A percentile compares a stretch with the other conserved stretches of the same genome.
Conservation (phyloP, 2,113 vertebrate genomes). For the Hymenochirus boettgeri region DNA sequence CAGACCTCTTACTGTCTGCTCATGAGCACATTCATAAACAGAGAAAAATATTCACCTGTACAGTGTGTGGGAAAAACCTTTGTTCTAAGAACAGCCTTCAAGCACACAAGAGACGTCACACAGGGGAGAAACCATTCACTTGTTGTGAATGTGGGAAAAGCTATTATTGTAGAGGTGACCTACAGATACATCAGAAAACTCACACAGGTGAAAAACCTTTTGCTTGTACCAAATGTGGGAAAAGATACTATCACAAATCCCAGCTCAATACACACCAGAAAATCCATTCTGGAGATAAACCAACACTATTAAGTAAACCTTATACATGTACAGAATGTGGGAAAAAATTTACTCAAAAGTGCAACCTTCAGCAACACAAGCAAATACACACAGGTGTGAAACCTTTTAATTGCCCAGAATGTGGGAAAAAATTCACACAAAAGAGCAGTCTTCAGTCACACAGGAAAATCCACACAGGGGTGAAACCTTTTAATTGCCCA, state of each 20-base stretch:
- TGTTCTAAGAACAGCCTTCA: constrained; percentile 50
- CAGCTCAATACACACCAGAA: neutral
- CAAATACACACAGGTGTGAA: constrained; percentile 6
- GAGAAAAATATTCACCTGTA: constrained; percentile 50
- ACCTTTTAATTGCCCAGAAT: no score
- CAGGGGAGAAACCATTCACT: constrained; percentile 49
- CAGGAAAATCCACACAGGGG: neutral
- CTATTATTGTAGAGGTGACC: neutral
- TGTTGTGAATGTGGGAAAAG: constrained; percentile 48
- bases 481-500: neutral
- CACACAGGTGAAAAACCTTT: constrained; percentile 9
- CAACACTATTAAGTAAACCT: no score
- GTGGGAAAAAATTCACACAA: no score
- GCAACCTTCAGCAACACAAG: neutral
- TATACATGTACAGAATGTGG: constrained; percentile 5
- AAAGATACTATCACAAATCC: neutral
- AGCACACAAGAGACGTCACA: constrained; percentile 54
- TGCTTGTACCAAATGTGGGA: constrained; percentile 35
- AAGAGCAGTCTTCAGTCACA: neutral
- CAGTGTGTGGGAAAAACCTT: constrained; percentile 52
- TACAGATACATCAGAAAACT: neutral
- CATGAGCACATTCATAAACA: constrained; percentile 50
- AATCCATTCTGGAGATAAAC: constrained; percentile 13
- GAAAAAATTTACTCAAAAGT: neutral
- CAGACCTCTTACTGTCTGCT: constrained; percentile 47